A percentile compares a stretch with the other conserved stretches of the same genome.
Evolutionary conservation across 2,113 vertebrate genomes (phyloP).

Genomic region (Aythya baeri): DNA sequence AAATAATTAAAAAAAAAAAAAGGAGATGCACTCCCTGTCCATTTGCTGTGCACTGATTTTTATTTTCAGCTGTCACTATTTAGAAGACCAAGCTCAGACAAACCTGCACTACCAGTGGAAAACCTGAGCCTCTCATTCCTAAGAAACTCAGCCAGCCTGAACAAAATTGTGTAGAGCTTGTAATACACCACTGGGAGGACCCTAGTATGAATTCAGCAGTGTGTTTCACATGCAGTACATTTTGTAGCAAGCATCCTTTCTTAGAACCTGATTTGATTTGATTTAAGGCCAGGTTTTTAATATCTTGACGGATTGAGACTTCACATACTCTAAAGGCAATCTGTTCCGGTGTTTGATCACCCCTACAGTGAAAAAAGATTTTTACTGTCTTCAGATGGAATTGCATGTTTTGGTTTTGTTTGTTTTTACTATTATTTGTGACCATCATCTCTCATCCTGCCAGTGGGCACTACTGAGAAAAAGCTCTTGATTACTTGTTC

Average conservation of each 20-base stretch:
- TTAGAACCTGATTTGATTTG: neutral
- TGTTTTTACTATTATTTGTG: neutral
- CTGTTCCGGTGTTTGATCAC: neutral
- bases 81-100: neutral
- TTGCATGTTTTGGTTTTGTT: neutral
- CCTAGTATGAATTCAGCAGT: neutral
- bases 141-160: neutral
- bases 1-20: neutral
- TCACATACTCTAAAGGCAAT: neutral
- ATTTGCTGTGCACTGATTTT: neutral
- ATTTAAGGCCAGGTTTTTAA: neutral
- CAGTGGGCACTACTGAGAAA: neutral
- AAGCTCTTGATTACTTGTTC: neutral
- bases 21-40: neutral
- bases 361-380: neutral
- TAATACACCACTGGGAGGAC: neutral
- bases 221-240: accelerated
- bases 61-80: neutral
- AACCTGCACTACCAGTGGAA: neutral
- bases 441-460: neutral
- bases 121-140: neutral
- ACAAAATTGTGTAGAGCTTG: neutral
- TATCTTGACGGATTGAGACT: neutral
- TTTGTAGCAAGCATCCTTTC: neutral
- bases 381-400: neutral